A percentile compares a stretch with the other conserved stretches of the same genome.
These are phyloP conservation scores for Netelia inedita DNA, from an alignment of 2,888 invertebrate genomes.

Conservation along the genomic window DNA sequence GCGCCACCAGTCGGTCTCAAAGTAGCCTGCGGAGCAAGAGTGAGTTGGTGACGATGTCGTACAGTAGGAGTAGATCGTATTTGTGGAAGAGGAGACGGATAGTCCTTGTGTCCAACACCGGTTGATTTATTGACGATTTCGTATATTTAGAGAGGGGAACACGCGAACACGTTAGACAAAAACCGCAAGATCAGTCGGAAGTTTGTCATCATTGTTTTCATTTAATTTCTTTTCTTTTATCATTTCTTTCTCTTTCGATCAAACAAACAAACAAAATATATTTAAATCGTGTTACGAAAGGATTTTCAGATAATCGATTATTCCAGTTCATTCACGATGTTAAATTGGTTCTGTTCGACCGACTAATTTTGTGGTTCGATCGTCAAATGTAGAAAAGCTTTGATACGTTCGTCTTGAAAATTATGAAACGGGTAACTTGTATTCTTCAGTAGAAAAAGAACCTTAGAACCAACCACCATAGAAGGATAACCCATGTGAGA, in stretches of 20 bases:
- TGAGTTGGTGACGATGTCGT: slow-evolving; percentile 85
- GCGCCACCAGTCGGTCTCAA: slow-evolving; percentile 98
- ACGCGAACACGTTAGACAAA: slow-evolving; percentile 82
- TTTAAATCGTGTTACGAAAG: slow-evolving; percentile 59
- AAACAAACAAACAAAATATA: slow-evolving; percentile 56
- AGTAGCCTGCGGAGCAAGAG: slow-evolving; percentile 95
- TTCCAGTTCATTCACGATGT: slow-evolving; percentile 43
- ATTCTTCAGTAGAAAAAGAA: slow-evolving; percentile 22
- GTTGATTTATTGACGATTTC: slow-evolving; percentile 75
- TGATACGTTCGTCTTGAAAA: slow-evolving; percentile 36
- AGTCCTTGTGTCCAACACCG: slow-evolving; percentile 87
- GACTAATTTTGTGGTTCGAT: slow-evolving; percentile 72
- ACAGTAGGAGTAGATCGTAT: slow-evolving; percentile 85
- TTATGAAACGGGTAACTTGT: slow-evolving; percentile 14
- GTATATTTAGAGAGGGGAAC: slow-evolving; percentile 81
- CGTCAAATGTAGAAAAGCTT: slow-evolving; percentile 58
- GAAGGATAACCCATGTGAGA: slow-evolving; percentile 29
- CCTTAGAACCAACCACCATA: slow-evolving; percentile 64
- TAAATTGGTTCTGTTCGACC: slow-evolving; percentile 39
- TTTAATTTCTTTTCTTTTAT: background rate
- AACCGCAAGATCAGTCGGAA: slow-evolving; percentile 82
- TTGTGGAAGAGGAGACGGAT: slow-evolving; percentile 91
- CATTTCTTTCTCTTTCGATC: slow-evolving; percentile 47
- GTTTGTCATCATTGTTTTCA: background rate
- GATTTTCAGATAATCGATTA: slow-evolving; percentile 22